Evolutionary conservation across 2,113 vertebrate genomes (phyloP).

Genomic region (Myotis yumanensis): DNA sequence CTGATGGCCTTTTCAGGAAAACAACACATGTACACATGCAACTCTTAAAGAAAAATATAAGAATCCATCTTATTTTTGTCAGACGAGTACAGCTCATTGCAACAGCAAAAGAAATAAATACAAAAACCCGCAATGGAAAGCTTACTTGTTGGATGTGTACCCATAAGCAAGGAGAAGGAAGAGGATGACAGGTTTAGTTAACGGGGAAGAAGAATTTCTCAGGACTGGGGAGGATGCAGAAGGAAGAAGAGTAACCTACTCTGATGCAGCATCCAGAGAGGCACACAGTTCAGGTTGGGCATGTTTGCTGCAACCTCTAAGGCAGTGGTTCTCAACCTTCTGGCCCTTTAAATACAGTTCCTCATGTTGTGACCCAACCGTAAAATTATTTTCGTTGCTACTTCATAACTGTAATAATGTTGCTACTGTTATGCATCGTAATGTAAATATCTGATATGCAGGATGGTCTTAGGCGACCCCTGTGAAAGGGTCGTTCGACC

Average conservation of each 20-base stretch:
- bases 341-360: too few species aligned
- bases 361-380: too few species aligned
- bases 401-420: too few species aligned
- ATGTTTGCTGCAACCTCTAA: neutral
- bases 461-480: too few species aligned
- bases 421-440: too few species aligned
- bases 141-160: neutral
- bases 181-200: neutral
- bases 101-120: slow-evolving; percentile 17
- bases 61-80: neutral
- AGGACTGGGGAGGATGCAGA: neutral
- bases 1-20: neutral
- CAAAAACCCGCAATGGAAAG: neutral
- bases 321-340: too few species aligned
- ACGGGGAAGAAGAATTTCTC: neutral
- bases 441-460: too few species aligned
- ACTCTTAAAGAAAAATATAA: neutral
- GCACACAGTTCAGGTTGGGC: neutral
- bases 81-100: neutral
- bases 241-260: neutral
- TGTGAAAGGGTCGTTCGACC: too few species aligned
- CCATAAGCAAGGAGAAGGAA: neutral
- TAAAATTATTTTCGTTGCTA: too few species aligned
- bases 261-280: neutral
- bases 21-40: neutral